A percentile compares a stretch with the other conserved stretches of the same genome.
phyloP scores from a whole-genome alignment of 2,113 vertebrate species.

The Hepsetus odoe region DNA sequence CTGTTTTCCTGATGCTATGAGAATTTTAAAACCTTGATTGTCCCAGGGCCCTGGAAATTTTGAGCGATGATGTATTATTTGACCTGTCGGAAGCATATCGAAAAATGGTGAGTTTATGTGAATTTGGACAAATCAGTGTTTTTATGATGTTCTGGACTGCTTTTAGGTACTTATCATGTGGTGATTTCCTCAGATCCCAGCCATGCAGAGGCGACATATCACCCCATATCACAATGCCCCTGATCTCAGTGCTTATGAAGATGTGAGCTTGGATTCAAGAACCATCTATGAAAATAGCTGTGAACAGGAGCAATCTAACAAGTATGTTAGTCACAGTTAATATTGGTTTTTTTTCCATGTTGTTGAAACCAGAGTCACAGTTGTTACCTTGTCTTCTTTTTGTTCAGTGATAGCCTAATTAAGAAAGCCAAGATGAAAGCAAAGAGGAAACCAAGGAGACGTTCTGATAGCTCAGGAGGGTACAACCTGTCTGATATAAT shows the following conservation, averaged over 20 bases:
- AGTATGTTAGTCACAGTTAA: constrained; percentile 6
- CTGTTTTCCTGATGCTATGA: constrained; percentile 3
- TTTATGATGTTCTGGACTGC: not conserved
- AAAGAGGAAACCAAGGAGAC: constrained; percentile 90
- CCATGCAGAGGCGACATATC: constrained; percentile 91
- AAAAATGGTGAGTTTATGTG: constrained; percentile 82
- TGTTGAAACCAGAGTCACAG: not conserved
- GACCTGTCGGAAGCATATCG: constrained; percentile 89
- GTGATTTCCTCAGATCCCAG: constrained; percentile 82
- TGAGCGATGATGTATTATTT: constrained; percentile 89
- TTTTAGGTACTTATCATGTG: not conserved
- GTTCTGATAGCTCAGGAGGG: constrained; percentile 93
- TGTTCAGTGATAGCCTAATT: constrained; percentile 82
- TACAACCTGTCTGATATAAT: constrained; percentile 95
- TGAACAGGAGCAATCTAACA: constrained; percentile 63
- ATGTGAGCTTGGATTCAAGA: constrained; percentile 79
- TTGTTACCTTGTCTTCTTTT: not conserved
- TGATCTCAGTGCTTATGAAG: constrained; percentile 86
- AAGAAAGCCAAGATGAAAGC: constrained; percentile 92
- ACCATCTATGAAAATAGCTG: constrained; percentile 62
- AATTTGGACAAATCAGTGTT: not conserved
- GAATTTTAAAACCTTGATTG: constrained; percentile 41
- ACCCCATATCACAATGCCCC: constrained; percentile 89
- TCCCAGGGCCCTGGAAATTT: constrained; percentile 87
- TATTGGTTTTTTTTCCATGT: not conserved